Percentiles rank a stretch among this genome's conserved stretches.
Conservation (phyloP, 2,113 vertebrate genomes). For the Pyrgilauda ruficollis region DNA sequence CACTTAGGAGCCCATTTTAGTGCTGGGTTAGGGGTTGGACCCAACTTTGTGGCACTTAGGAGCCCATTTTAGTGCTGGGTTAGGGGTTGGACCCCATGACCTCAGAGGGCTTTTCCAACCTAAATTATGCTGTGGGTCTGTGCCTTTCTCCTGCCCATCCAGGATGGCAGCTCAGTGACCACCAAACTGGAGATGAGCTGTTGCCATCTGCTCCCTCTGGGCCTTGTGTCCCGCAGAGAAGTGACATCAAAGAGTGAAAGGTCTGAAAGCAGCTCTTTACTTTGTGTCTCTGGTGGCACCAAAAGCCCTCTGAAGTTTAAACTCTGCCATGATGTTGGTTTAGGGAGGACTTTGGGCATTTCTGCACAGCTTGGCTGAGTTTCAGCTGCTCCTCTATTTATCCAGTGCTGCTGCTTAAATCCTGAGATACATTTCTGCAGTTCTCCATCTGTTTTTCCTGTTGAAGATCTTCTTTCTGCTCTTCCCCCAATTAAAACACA, state of each 20-base stretch:
- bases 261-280: not conserved
- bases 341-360: not conserved
- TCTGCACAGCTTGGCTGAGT: not conserved
- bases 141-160: not conserved
- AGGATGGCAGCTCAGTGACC: not conserved
- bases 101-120: not conserved
- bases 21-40: not conserved
- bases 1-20: rapidly evolving
- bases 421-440: not conserved
- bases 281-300: not conserved
- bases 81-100: not conserved
- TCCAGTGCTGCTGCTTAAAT: not conserved
- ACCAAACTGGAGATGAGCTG: not conserved
- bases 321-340: not conserved
- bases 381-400: not conserved
- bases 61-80: rapidly evolving
- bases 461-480: not conserved
- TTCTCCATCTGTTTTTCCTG: not conserved
- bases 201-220: not conserved
- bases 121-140: rapidly evolving
- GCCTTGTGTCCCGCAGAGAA: rapidly evolving
- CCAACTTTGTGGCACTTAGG: not conserved
- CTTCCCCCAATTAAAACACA: not conserved
- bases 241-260: not conserved
- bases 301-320: not conserved